Evolutionary conservation across 1,140 invertebrate genomes (phyloP).

Genomic region (Drosophila fuyamai): DNA sequence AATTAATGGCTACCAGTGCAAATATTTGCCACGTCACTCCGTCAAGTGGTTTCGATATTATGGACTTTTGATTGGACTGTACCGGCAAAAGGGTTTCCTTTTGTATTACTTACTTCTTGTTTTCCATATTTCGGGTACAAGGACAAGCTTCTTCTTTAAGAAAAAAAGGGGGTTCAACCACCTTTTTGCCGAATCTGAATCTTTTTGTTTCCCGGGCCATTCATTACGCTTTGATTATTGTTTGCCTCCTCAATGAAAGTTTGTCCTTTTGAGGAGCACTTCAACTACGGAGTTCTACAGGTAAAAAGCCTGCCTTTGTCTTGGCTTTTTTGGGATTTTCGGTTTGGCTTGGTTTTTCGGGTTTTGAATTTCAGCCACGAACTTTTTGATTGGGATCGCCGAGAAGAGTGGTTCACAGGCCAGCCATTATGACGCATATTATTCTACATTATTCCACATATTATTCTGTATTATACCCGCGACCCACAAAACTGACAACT

Average conservation of each 20-base stretch:
- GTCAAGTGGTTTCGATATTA: slow-evolving; percentile 30
- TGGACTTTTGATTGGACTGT: slow-evolving; percentile 28
- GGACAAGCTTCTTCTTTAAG: slow-evolving; percentile 50
- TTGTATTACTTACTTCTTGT: slow-evolving; percentile 2
- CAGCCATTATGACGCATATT: slow-evolving; percentile 31
- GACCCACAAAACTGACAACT: slow-evolving; percentile 46
- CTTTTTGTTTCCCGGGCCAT: slow-evolving; percentile 48
- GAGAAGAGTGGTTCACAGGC: slow-evolving; percentile 29
- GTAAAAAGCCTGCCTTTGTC: slow-evolving; percentile 43
- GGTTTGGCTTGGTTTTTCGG: slow-evolving; percentile 32
- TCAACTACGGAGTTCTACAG: slow-evolving; percentile 17
- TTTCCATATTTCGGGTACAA: slow-evolving; percentile 31
- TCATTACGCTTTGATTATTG: slow-evolving; percentile 60
- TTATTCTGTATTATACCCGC: slow-evolving; percentile 18
- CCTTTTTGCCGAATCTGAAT: slow-evolving; percentile 46
- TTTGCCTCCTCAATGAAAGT: slow-evolving; percentile 55
- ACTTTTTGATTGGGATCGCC: slow-evolving; percentile 57
- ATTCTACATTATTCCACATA: slow-evolving; percentile 16
- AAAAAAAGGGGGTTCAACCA: slow-evolving; percentile 66
- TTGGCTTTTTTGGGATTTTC: slow-evolving; percentile 17
- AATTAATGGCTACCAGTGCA: slow-evolving; percentile 38
- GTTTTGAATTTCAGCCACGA: slow-evolving; percentile 68
- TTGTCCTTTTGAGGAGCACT: slow-evolving; percentile 67
- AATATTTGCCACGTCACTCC: slow-evolving; percentile 27
- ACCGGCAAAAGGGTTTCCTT: slow-evolving; percentile 7